These are phyloP conservation scores for Potamarius usumacintae DNA, from an alignment of 2,113 vertebrate genomes.

Conservation along the genomic window DNA sequence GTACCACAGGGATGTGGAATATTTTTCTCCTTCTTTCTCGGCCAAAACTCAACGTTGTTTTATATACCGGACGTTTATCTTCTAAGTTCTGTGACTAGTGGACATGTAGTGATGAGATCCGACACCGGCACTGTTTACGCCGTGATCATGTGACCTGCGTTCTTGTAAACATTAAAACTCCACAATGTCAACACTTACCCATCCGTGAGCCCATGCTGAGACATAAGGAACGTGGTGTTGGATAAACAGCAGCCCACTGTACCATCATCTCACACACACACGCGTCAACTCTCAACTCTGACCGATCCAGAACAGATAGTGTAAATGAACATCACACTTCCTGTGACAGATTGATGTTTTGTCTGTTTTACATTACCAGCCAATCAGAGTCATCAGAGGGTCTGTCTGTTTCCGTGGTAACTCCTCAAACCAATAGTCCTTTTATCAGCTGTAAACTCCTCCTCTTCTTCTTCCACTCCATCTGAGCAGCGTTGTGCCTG, in stretches of 20 bases:
- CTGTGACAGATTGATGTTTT: not conserved
- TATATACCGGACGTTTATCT: too few species aligned
- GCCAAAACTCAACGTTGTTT: too few species aligned
- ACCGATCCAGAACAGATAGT: not conserved
- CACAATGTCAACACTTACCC: constrained; percentile 50
- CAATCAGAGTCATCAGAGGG: constrained; percentile 50
- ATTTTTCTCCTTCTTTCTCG: too few species aligned
- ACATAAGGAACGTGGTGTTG: constrained; percentile 54
- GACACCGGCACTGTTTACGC: not conserved
- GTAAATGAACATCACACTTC: constrained; percentile 3
- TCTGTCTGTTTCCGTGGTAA: constrained; percentile 45
- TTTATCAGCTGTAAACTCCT: constrained; percentile 60
- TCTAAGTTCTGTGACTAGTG: not conserved
- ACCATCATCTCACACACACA: not conserved
- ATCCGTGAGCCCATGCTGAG: constrained; percentile 57
- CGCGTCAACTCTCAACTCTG: not conserved
- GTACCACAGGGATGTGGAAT: too few species aligned
- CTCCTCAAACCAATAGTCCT: constrained; percentile 57
- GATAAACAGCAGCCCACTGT: constrained; percentile 57
- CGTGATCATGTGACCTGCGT: not conserved
- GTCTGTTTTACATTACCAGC: constrained; percentile 55
- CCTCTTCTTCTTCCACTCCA: constrained; percentile 52
- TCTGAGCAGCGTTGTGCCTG: constrained; percentile 39
- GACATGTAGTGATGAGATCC: not conserved
- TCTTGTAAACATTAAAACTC: not conserved